These are phyloP conservation scores for Amiota minor DNA, from an alignment of 2,888 invertebrate genomes.

Conservation along the genomic window DNA sequence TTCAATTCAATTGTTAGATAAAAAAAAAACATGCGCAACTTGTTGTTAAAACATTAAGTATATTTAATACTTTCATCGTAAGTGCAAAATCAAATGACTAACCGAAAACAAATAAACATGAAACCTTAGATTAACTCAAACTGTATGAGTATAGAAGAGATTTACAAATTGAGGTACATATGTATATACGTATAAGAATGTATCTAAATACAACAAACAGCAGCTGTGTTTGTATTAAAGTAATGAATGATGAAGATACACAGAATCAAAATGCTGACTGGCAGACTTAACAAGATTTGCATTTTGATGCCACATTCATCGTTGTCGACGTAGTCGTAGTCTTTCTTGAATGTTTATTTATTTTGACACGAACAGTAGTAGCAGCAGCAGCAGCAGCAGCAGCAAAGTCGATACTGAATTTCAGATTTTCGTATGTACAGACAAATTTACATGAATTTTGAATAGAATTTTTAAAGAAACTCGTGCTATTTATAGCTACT, in stretches of 20 bases:
- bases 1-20: neutral
- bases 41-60: neutral
- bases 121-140: neutral
- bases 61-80: neutral
- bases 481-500: conserved; percentile 26
- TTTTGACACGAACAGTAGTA: conserved; percentile 51
- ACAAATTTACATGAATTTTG: too few relatives aligned
- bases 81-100: conserved; percentile 2
- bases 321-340: conserved; percentile 26
- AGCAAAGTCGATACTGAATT: neutral
- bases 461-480: neutral
- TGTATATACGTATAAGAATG: conserved; percentile 23
- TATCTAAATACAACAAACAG: conserved; percentile 14
- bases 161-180: conserved; percentile 46
- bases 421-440: too few relatives aligned
- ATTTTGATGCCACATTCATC: conserved; percentile 39
- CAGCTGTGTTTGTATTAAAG: conserved; percentile 42
- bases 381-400: neutral
- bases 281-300: conserved; percentile 24
- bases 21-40: neutral
- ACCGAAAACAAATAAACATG: conserved; percentile 16
- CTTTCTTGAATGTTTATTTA: conserved; percentile 56
- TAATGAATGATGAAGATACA: conserved; percentile 28
- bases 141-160: conserved; percentile 6
- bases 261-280: conserved; percentile 21